Conservation (phyloP, 2,888 invertebrate species). For the Noctua janthina region DNA sequence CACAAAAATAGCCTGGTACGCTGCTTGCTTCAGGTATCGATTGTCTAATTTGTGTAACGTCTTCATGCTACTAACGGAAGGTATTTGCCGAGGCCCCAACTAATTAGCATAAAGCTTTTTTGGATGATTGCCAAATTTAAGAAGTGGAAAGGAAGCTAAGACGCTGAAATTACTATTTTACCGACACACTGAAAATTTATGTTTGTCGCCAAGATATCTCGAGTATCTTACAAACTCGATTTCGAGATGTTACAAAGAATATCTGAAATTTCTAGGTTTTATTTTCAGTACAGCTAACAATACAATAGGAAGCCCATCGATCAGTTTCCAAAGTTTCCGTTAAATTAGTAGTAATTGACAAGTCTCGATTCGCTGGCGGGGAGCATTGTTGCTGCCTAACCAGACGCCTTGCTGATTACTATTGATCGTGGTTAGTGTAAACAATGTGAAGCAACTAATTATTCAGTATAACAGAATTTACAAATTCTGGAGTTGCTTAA, state of each 20-base stretch:
- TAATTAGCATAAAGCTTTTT: conserved; percentile 80
- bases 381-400: conserved; percentile 16
- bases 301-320: conserved; percentile 28
- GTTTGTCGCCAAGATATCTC: conserved; percentile 12
- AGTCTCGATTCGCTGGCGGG: conserved; percentile 2
- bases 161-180: conserved; percentile 39
- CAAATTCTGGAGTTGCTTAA: neutral
- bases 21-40: conserved; percentile 25
- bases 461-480: conserved; percentile 17
- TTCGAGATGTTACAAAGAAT: conserved; percentile 15
- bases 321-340: conserved; percentile 35
- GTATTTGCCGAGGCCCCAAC: conserved; percentile 50
- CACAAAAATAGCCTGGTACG: neutral
- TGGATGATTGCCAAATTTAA: conserved; percentile 78
- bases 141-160: conserved; percentile 53
- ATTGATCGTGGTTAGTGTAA: conserved; percentile 43
- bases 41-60: conserved; percentile 43
- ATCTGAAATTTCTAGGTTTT: neutral
- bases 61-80: conserved; percentile 20
- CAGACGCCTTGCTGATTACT: conserved; percentile 34
- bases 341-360: conserved; percentile 51
- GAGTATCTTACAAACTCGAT: conserved; percentile 28
- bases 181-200: conserved; percentile 52
- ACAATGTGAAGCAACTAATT: conserved; percentile 33
- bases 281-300: conserved; percentile 16